Evolutionary conservation across 2,888 invertebrate genomes (phyloP).

Genomic region (Branchellion lobata): DNA sequence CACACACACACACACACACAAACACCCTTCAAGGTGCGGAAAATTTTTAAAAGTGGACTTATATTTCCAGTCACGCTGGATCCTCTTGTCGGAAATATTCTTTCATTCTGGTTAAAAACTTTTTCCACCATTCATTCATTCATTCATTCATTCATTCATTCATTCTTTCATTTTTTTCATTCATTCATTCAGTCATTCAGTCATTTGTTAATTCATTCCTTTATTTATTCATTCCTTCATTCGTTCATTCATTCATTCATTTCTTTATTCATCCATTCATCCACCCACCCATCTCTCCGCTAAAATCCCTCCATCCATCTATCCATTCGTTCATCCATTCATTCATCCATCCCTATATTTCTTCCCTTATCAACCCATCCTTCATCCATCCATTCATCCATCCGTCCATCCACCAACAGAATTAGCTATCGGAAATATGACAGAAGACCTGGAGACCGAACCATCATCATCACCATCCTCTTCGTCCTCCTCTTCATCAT

Average conservation of each 20-base stretch:
- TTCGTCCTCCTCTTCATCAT: not conserved
- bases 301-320: not conserved
- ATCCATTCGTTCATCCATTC: not conserved
- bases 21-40: slow-evolving; percentile 57
- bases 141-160: not conserved
- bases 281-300: not conserved
- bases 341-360: too few species aligned
- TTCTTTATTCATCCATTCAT: not conserved
- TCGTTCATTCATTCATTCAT: not conserved
- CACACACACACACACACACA: not conserved
- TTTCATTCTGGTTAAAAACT: slow-evolving; percentile 75
- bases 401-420: too few species aligned
- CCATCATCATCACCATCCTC: slow-evolving; percentile 19
- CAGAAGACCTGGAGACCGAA: too few species aligned
- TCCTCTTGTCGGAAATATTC: slow-evolving; percentile 83
- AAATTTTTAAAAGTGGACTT: slow-evolving; percentile 75
- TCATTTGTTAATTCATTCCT: too few species aligned
- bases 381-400: too few species aligned
- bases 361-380: too few species aligned
- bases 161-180: slow-evolving; percentile 1
- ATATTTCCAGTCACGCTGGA: slow-evolving; percentile 81
- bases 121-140: slow-evolving; percentile 16
- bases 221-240: not conserved
- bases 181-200: not conserved
- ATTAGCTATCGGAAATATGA: too few species aligned